Evolutionary conservation across 2,113 vertebrate genomes (phyloP).

Genomic region (Chelonoidis abingdonii): DNA sequence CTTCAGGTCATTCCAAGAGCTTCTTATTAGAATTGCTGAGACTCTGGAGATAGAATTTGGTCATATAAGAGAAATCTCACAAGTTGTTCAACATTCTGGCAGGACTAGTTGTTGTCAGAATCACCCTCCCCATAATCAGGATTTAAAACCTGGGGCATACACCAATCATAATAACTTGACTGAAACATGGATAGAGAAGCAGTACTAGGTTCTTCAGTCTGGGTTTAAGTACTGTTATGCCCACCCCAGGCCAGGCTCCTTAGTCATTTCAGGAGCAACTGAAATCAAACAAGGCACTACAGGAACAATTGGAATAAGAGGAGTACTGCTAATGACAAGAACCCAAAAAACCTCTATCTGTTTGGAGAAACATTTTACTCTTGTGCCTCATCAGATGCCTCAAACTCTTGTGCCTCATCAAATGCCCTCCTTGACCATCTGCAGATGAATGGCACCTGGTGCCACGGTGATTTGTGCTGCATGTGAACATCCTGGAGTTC

Average conservation of each 20-base stretch:
- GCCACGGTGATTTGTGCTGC: background rate
- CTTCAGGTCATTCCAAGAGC: background rate
- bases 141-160: background rate
- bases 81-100: background rate
- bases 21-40: background rate
- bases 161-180: background rate
- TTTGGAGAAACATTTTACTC: background rate
- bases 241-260: background rate
- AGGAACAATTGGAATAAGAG: too few relatives aligned
- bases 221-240: background rate
- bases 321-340: background rate
- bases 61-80: background rate
- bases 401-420: background rate
- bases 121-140: background rate
- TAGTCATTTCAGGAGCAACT: background rate
- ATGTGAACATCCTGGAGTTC: background rate
- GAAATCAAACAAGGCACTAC: too few relatives aligned
- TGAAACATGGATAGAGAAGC: background rate
- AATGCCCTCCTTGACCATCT: background rate
- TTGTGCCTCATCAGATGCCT: background rate
- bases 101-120: background rate
- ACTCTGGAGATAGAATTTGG: background rate
- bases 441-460: background rate
- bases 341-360: background rate
- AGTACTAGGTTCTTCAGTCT: background rate